These are phyloP conservation scores for Stomatorhinus walkeri DNA, from an alignment of 2,797 vertebrate genomes.

Conservation along the genomic window DNA sequence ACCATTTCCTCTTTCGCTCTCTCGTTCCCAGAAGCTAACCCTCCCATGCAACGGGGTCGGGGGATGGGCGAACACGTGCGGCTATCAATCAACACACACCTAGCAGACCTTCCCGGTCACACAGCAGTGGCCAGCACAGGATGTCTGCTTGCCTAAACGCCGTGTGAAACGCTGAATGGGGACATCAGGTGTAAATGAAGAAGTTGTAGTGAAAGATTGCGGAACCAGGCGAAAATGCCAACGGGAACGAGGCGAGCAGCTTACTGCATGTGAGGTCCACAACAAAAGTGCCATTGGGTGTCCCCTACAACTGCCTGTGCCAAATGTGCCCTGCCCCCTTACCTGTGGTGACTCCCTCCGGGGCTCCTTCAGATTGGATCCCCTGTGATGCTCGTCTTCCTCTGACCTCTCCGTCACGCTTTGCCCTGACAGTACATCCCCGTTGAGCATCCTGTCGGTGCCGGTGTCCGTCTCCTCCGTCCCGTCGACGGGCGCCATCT, in stretches of 20 bases:
- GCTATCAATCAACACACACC: not conserved
- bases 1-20: not conserved
- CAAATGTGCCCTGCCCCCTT: constrained; percentile 12
- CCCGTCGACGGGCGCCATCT: not conserved
- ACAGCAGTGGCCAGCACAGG: not conserved
- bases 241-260: not conserved
- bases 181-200: not conserved
- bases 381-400: not conserved
- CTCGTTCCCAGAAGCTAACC: not conserved
- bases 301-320: not conserved
- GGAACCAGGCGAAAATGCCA: not conserved
- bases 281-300: not conserved
- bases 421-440: constrained; percentile 11
- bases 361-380: constrained; percentile 19
- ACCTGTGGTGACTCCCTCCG: constrained; percentile 3
- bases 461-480: not conserved
- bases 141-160: not conserved
- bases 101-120: not conserved
- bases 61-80: not conserved
- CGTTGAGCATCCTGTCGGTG: not conserved
- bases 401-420: constrained; percentile 14
- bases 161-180: not conserved
- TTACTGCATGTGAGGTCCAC: not conserved
- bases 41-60: not conserved
- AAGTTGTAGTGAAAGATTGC: not conserved